These are phyloP conservation scores for Podarcis muralis DNA, from an alignment of 2,113 vertebrate genomes.

Conservation along the genomic window DNA sequence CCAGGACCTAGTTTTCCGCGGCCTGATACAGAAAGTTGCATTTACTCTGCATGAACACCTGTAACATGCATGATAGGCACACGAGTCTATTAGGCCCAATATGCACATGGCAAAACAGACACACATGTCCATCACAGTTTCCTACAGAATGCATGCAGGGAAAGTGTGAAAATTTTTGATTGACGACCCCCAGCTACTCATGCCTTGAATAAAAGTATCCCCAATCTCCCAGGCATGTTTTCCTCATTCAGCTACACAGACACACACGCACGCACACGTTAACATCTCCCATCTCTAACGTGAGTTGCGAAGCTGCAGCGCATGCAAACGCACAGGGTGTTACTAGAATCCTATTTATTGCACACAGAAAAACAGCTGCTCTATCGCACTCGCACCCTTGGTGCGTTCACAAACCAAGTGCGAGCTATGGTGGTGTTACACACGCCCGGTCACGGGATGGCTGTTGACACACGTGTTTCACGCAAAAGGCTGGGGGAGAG, in stretches of 20 bases:
- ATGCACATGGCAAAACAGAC: not conserved
- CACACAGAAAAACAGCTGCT: slow-evolving; percentile 12
- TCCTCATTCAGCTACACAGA: not conserved
- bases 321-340: not conserved
- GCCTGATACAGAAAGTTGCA: not conserved
- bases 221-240: too few species aligned
- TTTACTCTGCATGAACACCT: too few species aligned
- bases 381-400: not conserved
- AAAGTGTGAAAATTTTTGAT: not conserved
- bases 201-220: not conserved
- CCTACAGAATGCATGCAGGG: not conserved
- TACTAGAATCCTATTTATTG: slow-evolving; percentile 18
- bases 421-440: not conserved
- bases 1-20: too few species aligned
- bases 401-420: not conserved
- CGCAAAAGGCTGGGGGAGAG: not conserved
- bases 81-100: not conserved
- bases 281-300: not conserved
- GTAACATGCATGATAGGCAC: too few species aligned
- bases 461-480: not conserved
- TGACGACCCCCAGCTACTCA: not conserved
- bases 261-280: not conserved
- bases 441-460: not conserved
- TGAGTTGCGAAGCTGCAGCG: not conserved
- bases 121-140: not conserved